A percentile compares a stretch with the other conserved stretches of the same genome.
These are phyloP conservation scores for Leptopilina syphax DNA, from an alignment of 2,888 invertebrate genomes.

Conservation along the genomic window DNA sequence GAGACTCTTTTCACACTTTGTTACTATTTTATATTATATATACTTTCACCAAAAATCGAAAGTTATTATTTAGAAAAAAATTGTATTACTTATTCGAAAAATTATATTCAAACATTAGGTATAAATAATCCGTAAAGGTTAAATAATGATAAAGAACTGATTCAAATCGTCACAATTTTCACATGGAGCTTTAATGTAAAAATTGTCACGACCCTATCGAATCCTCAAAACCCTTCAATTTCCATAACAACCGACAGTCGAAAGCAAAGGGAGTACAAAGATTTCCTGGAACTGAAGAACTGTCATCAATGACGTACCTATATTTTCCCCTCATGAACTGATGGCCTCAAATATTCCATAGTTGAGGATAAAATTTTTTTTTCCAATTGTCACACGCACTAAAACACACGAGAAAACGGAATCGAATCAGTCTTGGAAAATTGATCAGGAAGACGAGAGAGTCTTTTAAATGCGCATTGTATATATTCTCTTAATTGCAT, in stretches of 20 bases:
- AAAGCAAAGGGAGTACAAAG: neutral
- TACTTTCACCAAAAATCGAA: no score
- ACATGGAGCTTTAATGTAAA: no score
- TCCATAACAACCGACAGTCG: neutral
- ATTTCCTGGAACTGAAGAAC: slow-evolving; percentile 9
- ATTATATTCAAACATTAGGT: no score
- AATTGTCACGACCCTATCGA: no score
- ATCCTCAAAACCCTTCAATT: no score
- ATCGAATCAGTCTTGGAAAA: neutral
- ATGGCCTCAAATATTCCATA: neutral
- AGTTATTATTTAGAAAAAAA: no score
- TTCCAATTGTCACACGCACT: neutral
- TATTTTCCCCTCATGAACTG: neutral
- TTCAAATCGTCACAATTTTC: no score
- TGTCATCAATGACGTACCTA: neutral
- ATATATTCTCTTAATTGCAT: slow-evolving; percentile 7
- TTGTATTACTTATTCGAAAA: no score
- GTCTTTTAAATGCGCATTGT: slow-evolving; percentile 24
- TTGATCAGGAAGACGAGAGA: neutral
- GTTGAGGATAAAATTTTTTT: neutral
- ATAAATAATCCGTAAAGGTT: no score
- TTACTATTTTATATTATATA: no score
- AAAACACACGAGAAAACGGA: neutral
- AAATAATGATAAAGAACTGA: no score
- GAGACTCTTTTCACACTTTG: no score